Conservation (phyloP, 2,888 invertebrate species). For the Nowickia ferox region DNA sequence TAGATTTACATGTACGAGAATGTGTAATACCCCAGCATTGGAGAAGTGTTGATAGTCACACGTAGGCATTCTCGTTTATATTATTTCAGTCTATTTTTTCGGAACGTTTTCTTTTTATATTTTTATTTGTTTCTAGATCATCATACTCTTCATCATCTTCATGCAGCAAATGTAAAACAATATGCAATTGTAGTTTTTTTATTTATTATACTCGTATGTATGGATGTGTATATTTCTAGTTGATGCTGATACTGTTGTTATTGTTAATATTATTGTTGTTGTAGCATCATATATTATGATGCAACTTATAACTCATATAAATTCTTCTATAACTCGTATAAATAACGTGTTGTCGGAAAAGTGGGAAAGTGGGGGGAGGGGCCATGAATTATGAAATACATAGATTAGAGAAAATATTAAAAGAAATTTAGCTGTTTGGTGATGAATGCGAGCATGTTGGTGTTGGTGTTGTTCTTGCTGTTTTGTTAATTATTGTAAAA, state of each 20-base stretch:
- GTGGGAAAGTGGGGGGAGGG: not conserved
- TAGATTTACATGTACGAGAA: conserved; percentile 25
- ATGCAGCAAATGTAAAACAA: conserved; percentile 63
- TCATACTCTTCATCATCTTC: conserved; percentile 63
- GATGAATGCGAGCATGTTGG: conserved; percentile 18
- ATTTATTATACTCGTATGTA: too few species aligned
- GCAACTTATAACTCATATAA: conserved; percentile 70
- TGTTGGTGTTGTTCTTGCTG: conserved; percentile 45
- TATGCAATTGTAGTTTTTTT: conserved; percentile 67
- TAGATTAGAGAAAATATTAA: conserved; percentile 55
- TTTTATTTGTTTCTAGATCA: conserved; percentile 59
- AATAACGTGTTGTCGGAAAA: not conserved
- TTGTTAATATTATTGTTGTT: conserved; percentile 53
- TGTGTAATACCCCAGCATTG: not conserved
- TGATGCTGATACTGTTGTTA: conserved; percentile 46
- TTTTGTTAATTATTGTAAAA: conserved; percentile 72
- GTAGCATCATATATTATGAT: conserved; percentile 67
- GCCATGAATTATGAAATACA: conserved; percentile 17
- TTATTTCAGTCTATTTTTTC: conserved; percentile 44
- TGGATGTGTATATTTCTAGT: conserved; percentile 14
- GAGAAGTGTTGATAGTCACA: conserved; percentile 63
- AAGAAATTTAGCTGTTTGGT: conserved; percentile 41
- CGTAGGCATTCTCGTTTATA: conserved; percentile 51
- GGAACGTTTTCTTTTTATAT: conserved; percentile 20
- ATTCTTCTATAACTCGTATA: too few species aligned